Evolutionary conservation across 2,113 vertebrate species (phyloP).

Genomic region (Notechis scutatus): DNA sequence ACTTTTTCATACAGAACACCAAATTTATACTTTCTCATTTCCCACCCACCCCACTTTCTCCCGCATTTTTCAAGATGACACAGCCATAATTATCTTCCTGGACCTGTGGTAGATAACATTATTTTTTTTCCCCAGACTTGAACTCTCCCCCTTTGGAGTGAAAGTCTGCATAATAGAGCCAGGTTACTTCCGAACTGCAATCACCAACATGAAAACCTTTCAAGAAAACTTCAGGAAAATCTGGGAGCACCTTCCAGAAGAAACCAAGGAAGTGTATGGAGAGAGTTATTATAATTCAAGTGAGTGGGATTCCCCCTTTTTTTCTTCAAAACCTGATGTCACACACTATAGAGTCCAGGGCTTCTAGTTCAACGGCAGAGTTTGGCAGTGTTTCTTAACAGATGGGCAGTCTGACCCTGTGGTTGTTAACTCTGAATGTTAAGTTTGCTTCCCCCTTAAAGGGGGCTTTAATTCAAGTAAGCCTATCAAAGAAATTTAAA

Average conservation of each 20-base stretch:
- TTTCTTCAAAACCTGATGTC: too few relatives aligned
- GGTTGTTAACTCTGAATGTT: background rate
- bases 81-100: background rate
- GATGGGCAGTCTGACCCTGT: too few relatives aligned
- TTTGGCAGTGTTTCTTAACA: background rate
- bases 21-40: background rate
- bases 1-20: background rate
- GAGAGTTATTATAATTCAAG: background rate
- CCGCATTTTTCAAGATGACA: background rate
- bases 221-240: fast-evolving
- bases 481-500: background rate
- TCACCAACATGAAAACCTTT: fast-evolving
- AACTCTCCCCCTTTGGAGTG: conserved; percentile 74
- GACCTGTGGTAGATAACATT: background rate
- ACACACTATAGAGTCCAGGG: too few relatives aligned
- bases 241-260: conserved; percentile 22
- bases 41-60: background rate
- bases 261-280: conserved; percentile 36
- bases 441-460: background rate
- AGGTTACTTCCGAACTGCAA: conserved; percentile 7
- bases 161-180: conserved; percentile 69
- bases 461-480: background rate
- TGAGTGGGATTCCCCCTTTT: background rate
- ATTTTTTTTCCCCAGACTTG: conserved; percentile 59
- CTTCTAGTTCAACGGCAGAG: background rate